Evolutionary conservation across 2,888 invertebrate genomes (phyloP).

Genomic region (Monoplex corrugatus): DNA sequence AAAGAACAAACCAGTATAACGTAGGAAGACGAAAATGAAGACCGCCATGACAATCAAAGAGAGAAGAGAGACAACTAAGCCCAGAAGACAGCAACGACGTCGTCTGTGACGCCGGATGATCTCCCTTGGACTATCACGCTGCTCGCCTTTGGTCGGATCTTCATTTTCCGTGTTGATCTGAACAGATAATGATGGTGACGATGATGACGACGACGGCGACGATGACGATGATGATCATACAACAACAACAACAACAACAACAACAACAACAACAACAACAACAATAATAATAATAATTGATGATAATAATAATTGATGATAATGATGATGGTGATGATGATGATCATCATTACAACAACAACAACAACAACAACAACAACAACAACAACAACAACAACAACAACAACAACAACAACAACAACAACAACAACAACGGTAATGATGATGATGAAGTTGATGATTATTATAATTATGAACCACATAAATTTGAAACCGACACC

Average conservation of each 20-base stretch:
- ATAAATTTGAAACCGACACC: too few relatives aligned
- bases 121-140: slow-evolving; percentile 32
- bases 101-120: slow-evolving; percentile 35
- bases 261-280: neutral
- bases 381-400: neutral
- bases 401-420: neutral
- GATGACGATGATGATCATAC: neutral
- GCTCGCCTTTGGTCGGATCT: neutral
- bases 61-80: slow-evolving; percentile 24
- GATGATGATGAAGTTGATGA: too few relatives aligned
- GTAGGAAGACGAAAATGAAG: slow-evolving; percentile 38
- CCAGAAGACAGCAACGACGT: slow-evolving; percentile 43
- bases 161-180: slow-evolving; percentile 35
- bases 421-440: neutral
- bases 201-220: neutral
- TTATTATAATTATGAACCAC: too few relatives aligned
- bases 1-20: slow-evolving; percentile 17
- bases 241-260: neutral
- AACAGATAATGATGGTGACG: neutral
- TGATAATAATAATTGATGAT: too few relatives aligned
- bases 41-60: neutral
- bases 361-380: neutral
- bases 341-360: neutral
- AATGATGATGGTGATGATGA: too few relatives aligned
- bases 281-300: neutral